Evolutionary conservation across 1,140 invertebrate species (phyloP), one percentile per base, ranked within the genome.

Genomic region (Thaumatotibia leucotreta): DNA sequence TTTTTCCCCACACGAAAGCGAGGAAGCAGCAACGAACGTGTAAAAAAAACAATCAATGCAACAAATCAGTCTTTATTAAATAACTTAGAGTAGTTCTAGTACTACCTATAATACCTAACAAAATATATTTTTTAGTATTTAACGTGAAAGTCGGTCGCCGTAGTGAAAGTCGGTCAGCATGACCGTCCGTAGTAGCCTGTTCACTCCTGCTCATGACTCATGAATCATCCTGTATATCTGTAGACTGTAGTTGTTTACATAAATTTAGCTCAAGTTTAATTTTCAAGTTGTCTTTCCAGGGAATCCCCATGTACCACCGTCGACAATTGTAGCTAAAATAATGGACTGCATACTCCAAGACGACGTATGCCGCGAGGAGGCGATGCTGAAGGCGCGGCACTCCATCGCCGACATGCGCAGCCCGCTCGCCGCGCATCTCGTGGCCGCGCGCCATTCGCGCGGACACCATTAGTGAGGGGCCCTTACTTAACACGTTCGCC

Each of bases 271-370:
- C 35, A 17, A 39, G 35, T 33, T 11, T 61, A 1, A 70, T 69
- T 10, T 61, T 9, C 11, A 10, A 63, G 6, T 54, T 8, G 2
- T 65, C 20, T 63, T 89, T 90, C 29, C 79, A 91, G 89, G 89
- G 83, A 89, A 91, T 89, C 91, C 91, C 68, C 91, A 92, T 91
- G 88, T 87, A 84, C 89, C 89, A 83, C 91, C 91, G 68, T 92
- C 91, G 80, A 91, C 88, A 85, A 92, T 92, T 87, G 91, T 92
- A 91, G 91, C 91, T 89, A 92, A 92, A 73, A 92, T 92, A 73
- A 91, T 92, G 74, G 86, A 91, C n/a, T 83, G 91, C 62, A 89
- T 92, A 45, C 76, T 91, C 32, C 82, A 88, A 70, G 84, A 88
- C 61, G 86, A 91, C 32, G 81, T 81, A 11, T 80, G 76, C 63